These are phyloP conservation scores for Streptopelia turtur DNA, from an alignment of 2,797 vertebrate genomes.

Conservation along the genomic window DNA sequence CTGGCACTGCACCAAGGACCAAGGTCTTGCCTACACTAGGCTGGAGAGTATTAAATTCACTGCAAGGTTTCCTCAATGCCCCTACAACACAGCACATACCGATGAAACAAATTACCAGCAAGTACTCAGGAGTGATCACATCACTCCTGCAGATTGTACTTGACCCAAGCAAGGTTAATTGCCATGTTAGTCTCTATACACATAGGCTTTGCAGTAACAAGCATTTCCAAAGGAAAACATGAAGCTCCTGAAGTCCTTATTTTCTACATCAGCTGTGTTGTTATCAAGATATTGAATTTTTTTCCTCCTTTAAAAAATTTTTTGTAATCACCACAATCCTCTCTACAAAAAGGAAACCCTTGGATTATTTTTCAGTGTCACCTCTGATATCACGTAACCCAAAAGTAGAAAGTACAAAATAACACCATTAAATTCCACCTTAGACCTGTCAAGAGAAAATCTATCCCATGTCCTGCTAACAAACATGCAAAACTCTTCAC, in stretches of 20 bases:
- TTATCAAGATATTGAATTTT: neutral
- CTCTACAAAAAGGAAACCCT: neutral
- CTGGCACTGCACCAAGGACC: neutral
- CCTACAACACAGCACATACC: neutral
- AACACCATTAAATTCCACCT: neutral
- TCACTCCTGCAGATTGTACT: neutral
- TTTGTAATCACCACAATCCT: neutral
- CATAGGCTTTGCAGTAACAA: neutral
- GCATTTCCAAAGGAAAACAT: neutral
- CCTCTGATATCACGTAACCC: neutral
- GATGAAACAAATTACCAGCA: neutral
- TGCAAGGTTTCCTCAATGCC: neutral
- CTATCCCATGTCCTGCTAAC: neutral
- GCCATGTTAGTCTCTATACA: neutral
- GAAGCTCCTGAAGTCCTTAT: neutral
- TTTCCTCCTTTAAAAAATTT: neutral
- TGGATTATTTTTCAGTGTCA: neutral
- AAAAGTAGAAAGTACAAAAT: neutral
- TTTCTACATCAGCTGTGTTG: neutral
- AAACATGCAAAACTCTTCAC: neutral
- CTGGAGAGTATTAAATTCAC: neutral
- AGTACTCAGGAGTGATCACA: neutral
- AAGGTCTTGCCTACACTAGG: neutral
- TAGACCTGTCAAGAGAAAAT: neutral
- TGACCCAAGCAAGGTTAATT: conserved; percentile 19